Evolutionary conservation across 2,113 vertebrate genomes (phyloP), one percentile per base, ranked within the genome.

Genomic region (Centropus unirufus): DNA sequence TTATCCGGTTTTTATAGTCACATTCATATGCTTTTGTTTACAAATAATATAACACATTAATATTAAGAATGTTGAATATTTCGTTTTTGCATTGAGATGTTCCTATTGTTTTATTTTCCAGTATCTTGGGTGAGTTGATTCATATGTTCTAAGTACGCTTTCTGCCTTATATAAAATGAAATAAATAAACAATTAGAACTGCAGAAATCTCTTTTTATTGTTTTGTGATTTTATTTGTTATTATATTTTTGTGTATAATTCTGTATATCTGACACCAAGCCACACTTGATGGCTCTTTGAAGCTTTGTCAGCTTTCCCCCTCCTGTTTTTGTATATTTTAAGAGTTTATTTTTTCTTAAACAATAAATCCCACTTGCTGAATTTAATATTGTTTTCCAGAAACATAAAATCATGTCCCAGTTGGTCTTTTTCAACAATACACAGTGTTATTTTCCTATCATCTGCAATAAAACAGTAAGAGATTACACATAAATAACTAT

Each of bases 11-110:
- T 96, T 91, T 83, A 87, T 70, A 87, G 78, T 83, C 80, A 47
- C 89, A 91, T 94, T 96, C 58, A 47, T 87, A 87, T 32, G 58
- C 47, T 82, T 96, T 93, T 97, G 86, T 97, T 96, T 94, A 92
- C 72, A 86, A 39, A 93, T 91, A 95, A 92, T 86, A 70, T 4
- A 91, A 72, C 42, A 27, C 58, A 92, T 77, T 9, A 55, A 94
- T 94, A 95, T 95, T 96, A 93, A 95, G 92, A 93, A 94, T 52
- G 73, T 84, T 95, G 84, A 91, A 95, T 93, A 87, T 88, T 61
- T 34, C 36, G 39, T 12, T 87, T 95, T 93, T 81, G 57, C 83
- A 89, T 90, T 89, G 47, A 81, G 87, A 90, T 84, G 44, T 44
- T 85, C 40, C 39, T 90, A 92, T 81, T 88, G 39, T 75, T 90